phyloP scores from a whole-genome alignment of 2,113 vertebrate genomes.

The Petrocephalus microphthalmus region DNA sequence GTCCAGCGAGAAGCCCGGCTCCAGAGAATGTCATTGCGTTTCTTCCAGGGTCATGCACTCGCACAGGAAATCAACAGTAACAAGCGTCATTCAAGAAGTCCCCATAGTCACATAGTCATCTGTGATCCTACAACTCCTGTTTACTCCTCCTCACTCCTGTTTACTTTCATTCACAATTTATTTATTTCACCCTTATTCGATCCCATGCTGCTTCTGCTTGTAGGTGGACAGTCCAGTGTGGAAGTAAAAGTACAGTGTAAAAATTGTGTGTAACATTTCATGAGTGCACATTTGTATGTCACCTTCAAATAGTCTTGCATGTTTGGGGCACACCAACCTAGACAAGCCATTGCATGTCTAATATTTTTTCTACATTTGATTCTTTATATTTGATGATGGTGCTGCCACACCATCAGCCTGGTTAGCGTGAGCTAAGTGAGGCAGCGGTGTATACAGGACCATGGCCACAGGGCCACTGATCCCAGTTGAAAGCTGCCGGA shows the following conservation, averaged over 20 bases:
- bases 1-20: constrained; percentile 17
- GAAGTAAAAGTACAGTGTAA: neutral
- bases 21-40: constrained; percentile 40
- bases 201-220: neutral
- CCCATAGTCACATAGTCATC: too few species aligned
- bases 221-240: neutral
- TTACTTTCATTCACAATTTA: too few species aligned
- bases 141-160: too few species aligned
- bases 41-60: constrained; percentile 44
- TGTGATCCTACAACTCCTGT: too few species aligned
- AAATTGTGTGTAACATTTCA: neutral
- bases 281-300: neutral
- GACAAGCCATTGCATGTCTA: neutral
- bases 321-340: neutral
- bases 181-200: neutral
- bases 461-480: too few species aligned
- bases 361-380: too few species aligned
- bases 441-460: too few species aligned
- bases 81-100: neutral
- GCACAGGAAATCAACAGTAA: constrained; percentile 29
- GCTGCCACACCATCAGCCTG: neutral
- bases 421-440: neutral
- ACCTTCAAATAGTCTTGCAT: neutral
- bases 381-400: too few species aligned
- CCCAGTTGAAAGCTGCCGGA: neutral